These are phyloP conservation scores for Ceyx melanurus DNA, from an alignment of 2,113 vertebrate genomes.

Conservation along the genomic window DNA sequence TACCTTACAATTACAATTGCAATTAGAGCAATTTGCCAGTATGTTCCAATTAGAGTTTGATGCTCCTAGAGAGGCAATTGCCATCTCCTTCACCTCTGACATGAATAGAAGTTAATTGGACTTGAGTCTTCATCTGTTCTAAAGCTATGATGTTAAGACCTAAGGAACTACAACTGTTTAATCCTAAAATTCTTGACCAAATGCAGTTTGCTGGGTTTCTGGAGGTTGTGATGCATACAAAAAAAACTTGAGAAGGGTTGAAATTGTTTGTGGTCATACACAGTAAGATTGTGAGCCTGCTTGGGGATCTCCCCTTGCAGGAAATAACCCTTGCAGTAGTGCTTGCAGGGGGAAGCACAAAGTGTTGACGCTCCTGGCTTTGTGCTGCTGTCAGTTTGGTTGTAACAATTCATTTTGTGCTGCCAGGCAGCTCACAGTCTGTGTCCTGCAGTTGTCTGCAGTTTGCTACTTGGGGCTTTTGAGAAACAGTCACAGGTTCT, in stretches of 20 bases:
- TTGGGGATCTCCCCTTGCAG: background rate
- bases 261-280: rapidly evolving
- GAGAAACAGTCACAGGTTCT: background rate
- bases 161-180: background rate
- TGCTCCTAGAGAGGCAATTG: background rate
- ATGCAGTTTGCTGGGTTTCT: background rate
- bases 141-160: background rate
- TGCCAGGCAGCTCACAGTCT: background rate
- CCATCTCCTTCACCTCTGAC: background rate
- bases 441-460: background rate
- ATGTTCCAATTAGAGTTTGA: background rate
- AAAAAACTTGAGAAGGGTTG: background rate
- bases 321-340: background rate
- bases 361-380: background rate
- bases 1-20: too few relatives aligned
- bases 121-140: background rate
- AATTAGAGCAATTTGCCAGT: background rate
- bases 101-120: background rate
- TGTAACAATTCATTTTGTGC: background rate
- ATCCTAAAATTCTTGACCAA: background rate
- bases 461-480: rapidly evolving
- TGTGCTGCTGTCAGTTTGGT: background rate
- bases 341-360: background rate
- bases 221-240: background rate
- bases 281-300: background rate